Evolutionary conservation across 2,888 invertebrate genomes (phyloP).

Genomic region (Catonia carolina): DNA sequence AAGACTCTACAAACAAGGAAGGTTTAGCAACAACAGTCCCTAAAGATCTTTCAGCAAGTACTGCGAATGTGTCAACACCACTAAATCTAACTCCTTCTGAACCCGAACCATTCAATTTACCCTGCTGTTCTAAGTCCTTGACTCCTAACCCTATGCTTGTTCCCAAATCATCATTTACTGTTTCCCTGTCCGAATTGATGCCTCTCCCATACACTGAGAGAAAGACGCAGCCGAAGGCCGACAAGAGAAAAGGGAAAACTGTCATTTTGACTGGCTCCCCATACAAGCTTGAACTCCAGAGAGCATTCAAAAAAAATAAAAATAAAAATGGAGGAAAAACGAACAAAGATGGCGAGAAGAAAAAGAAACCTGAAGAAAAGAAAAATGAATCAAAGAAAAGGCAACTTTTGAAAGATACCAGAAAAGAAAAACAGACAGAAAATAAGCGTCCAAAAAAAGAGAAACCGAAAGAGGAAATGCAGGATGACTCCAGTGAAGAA

Average conservation of each 20-base stretch:
- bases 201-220: conserved; percentile 1
- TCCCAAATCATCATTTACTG: conserved; percentile 11
- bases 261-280: not conserved
- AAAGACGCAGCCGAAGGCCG: not conserved
- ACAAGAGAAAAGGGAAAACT: conserved; percentile 1
- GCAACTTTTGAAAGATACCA: not conserved
- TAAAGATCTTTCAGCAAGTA: not conserved
- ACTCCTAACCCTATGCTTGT: not conserved
- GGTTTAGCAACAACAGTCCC: not conserved
- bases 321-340: not conserved
- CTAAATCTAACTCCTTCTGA: not conserved
- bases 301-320: conserved; percentile 1
- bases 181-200: conserved; percentile 11
- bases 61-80: not conserved
- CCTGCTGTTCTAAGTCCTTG: not conserved
- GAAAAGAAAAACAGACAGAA: not conserved
- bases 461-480: not conserved
- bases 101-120: not conserved
- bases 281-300: not conserved
- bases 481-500: too few relatives aligned
- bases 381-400: not conserved
- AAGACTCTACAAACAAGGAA: not conserved
- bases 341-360: not conserved
- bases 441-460: not conserved
- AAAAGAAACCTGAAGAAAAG: not conserved